Evolutionary conservation across 2,888 invertebrate species (phyloP).

Genomic region (Terebella lapidaria): DNA sequence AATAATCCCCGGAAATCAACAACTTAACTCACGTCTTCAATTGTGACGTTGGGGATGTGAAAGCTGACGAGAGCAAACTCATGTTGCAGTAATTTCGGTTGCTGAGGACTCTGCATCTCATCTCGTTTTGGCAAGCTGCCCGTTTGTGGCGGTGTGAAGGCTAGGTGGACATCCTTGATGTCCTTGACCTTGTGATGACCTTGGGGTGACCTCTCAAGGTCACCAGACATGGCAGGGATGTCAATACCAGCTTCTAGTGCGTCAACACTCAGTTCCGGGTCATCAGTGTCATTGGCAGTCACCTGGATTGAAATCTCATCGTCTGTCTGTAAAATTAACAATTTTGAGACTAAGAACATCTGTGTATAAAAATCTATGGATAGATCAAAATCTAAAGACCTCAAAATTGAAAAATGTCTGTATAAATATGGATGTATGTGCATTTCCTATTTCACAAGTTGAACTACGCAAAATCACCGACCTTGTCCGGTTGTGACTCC

Average conservation of each 20-base stretch:
- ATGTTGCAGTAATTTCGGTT: slow-evolving; percentile 65
- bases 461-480: too few relatives aligned
- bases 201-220: background rate
- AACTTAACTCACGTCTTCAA: slow-evolving; percentile 50
- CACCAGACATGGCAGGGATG: background rate
- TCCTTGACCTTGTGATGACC: background rate
- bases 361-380: too few relatives aligned
- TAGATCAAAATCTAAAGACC: too few relatives aligned
- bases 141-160: slow-evolving; percentile 8
- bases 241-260: background rate
- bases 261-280: too few relatives aligned
- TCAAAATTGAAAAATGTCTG: too few relatives aligned
- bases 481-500: slow-evolving; percentile 74
- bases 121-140: background rate
- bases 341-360: too few relatives aligned
- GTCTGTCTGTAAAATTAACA: too few relatives aligned
- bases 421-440: too few relatives aligned
- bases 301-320: too few relatives aligned
- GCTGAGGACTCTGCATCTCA: slow-evolving; percentile 25
- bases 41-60: slow-evolving; percentile 68
- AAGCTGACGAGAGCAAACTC: slow-evolving; percentile 73
- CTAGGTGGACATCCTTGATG: background rate
- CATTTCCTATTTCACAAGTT: too few relatives aligned
- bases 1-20: background rate
- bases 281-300: too few relatives aligned